Conservation (phyloP, 2,797 vertebrate genomes). For the Prunella strophiata region DNA sequence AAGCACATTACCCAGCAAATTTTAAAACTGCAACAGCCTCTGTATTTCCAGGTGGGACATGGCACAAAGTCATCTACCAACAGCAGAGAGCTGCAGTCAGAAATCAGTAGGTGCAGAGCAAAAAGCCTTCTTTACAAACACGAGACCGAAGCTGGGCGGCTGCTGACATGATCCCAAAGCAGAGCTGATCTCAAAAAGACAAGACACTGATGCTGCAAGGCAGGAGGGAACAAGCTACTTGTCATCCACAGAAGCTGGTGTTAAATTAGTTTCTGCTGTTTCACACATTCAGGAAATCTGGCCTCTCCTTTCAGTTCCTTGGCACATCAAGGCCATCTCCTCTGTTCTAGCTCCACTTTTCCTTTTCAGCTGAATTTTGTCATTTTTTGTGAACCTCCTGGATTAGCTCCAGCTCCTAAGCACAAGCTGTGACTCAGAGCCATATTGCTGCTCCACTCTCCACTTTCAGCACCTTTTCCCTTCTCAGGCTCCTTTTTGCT, state of each 20-base stretch:
- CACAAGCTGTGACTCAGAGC: not conserved
- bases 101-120: not conserved
- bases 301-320: not conserved
- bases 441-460: not conserved
- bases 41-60: not conserved
- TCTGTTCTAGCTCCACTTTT: not conserved
- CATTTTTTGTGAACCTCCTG: not conserved
- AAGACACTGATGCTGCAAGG: not conserved
- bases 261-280: not conserved
- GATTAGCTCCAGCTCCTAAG: not conserved
- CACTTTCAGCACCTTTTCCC: not conserved
- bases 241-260: not conserved
- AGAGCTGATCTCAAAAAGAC: not conserved
- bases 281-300: not conserved
- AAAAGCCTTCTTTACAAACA: not conserved
- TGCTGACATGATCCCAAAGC: not conserved
- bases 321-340: constrained; percentile 8
- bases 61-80: not conserved
- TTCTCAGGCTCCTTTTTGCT: not conserved
- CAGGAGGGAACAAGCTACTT: not conserved
- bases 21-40: not conserved
- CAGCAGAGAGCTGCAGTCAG: not conserved
- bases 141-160: rapidly evolving
- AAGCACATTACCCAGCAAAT: not conserved
- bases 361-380: not conserved